Conservation (phyloP, 1,140 invertebrate genomes). For the Teleopsis dalmanni region DNA sequence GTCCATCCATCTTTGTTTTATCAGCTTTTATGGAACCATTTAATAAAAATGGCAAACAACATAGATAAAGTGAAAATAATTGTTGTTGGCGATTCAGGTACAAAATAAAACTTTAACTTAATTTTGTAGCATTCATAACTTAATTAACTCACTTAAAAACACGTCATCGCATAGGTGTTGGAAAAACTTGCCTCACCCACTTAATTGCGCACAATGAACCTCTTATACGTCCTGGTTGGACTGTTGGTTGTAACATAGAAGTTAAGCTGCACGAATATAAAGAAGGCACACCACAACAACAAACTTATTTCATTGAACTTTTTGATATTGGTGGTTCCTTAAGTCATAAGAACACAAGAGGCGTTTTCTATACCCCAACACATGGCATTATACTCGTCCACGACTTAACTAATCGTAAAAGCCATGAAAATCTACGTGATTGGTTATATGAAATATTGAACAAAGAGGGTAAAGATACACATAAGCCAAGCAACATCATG, state of each 20-base stretch:
- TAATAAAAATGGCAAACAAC: constrained; percentile 13
- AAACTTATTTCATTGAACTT: constrained; percentile 88
- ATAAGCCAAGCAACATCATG: constrained; percentile 16
- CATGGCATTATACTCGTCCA: constrained; percentile 94
- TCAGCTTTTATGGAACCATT: no score
- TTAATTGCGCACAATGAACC: constrained; percentile 83
- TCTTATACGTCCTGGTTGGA: constrained; percentile 80
- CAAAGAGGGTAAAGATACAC: constrained; percentile 56
- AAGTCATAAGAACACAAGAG: constrained; percentile 82
- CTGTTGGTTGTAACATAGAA: constrained; percentile 90
- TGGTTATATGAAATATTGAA: constrained; percentile 89
- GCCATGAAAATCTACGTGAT: constrained; percentile 84
- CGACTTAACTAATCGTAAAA: constrained; percentile 93
- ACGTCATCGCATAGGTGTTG: constrained; percentile 62
- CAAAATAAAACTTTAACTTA: constrained; percentile 8
- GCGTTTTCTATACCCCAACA: constrained; percentile 86
- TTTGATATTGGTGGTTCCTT: constrained; percentile 95
- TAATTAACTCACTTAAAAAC: neutral
- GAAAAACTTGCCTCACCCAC: constrained; percentile 90
- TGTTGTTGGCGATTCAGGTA: constrained; percentile 88
- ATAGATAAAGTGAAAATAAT: constrained; percentile 86
- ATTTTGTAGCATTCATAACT: neutral
- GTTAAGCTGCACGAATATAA: constrained; percentile 94
- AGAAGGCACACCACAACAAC: constrained; percentile 85
- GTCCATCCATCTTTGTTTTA: no score